These are phyloP conservation scores for Myotis planiceps DNA, from an alignment of 2,797 vertebrate species.

Conservation along the genomic window DNA sequence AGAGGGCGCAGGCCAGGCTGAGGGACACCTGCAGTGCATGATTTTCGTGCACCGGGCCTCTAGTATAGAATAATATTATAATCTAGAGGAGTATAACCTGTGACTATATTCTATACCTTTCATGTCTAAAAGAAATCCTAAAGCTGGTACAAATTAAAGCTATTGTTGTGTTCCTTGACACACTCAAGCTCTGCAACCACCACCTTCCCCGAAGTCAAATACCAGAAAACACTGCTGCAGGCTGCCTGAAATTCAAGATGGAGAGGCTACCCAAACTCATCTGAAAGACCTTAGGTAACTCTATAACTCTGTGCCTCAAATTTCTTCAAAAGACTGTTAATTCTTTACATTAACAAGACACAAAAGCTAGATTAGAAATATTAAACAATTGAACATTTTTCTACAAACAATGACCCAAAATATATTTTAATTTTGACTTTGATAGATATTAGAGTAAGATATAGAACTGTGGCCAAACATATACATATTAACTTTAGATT, in stretches of 20 bases:
- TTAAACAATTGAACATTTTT: neutral
- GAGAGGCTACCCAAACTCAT: conserved; percentile 5
- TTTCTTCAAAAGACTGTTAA: conserved; percentile 28
- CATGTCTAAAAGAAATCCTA: neutral
- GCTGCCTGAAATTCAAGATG: neutral
- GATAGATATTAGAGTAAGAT: neutral
- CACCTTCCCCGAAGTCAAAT: neutral
- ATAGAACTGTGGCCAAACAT: neutral
- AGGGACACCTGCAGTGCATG: too few relatives aligned
- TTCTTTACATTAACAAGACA: neutral
- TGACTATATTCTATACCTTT: neutral
- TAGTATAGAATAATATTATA: neutral
- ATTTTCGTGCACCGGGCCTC: too few relatives aligned
- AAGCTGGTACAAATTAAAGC: neutral
- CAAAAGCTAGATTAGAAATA: conserved; percentile 30
- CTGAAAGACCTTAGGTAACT: neutral
- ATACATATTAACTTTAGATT: conserved; percentile 12
- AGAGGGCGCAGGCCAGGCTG: too few relatives aligned
- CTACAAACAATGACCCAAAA: conserved; percentile 11
- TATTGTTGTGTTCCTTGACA: neutral
- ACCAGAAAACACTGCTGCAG: neutral
- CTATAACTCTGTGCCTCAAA: conserved; percentile 23
- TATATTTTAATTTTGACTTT: conserved; percentile 37
- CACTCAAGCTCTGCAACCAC: neutral
- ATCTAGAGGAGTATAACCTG: neutral